phyloP scores from a whole-genome alignment of 1,140 invertebrate genomes.

The Sycobia sp. region DNA sequence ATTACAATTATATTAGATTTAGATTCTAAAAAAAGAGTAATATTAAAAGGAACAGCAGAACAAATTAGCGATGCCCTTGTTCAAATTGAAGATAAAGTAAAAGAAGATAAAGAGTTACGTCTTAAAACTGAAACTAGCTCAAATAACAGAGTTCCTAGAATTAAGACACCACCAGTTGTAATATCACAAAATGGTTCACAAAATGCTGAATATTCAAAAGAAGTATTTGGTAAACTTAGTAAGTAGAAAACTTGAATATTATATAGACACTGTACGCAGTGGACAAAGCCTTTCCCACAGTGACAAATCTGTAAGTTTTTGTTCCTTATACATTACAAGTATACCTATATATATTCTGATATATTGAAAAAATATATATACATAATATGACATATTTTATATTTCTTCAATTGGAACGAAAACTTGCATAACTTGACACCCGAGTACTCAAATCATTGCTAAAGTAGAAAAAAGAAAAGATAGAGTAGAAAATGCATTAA shows the following conservation, averaged over 20 bases:
- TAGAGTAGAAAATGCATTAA: constrained; percentile 9
- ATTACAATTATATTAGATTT: constrained; percentile 34
- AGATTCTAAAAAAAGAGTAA: constrained; percentile 60
- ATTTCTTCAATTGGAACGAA: too few relatives aligned
- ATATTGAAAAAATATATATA: too few relatives aligned
- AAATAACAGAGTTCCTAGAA: constrained; percentile 60
- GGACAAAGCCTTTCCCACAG: too few relatives aligned
- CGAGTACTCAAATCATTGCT: background rate
- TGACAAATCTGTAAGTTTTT: too few relatives aligned
- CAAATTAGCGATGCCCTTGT: constrained; percentile 67
- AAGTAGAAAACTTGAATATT: background rate
- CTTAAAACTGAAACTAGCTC: constrained; percentile 50
- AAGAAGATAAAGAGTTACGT: constrained; percentile 61
- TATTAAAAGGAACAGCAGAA: constrained; percentile 65
- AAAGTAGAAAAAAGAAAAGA: constrained; percentile 4
- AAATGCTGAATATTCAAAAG: background rate
- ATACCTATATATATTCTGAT: too few relatives aligned
- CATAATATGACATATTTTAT: too few relatives aligned
- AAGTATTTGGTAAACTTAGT: constrained; percentile 23
- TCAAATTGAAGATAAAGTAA: constrained; percentile 67
- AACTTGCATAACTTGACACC: too few relatives aligned
- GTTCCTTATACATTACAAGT: too few relatives aligned
- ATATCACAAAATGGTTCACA: background rate
- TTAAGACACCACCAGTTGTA: constrained; percentile 40
- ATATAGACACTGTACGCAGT: too few relatives aligned